These are phyloP conservation scores for Drosophila sechellia DNA, from an alignment of 1,140 invertebrate species.

Conservation along the genomic window DNA sequence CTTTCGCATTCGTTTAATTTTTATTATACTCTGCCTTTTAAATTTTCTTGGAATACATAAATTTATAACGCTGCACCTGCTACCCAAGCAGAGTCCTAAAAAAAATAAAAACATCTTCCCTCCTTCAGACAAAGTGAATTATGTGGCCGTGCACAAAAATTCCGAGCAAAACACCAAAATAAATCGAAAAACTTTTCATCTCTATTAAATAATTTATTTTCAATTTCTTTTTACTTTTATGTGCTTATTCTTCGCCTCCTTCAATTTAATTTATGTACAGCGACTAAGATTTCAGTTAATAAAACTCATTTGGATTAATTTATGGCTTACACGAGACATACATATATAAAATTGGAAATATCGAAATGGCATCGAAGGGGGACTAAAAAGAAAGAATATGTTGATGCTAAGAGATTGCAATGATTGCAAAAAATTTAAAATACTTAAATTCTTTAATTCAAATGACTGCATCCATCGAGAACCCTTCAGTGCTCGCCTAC, in stretches of 20 bases:
- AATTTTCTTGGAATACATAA: constrained; percentile 31
- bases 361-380: neutral
- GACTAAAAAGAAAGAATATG: no score
- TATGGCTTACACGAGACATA: constrained; percentile 5
- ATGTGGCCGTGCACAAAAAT: constrained; percentile 64
- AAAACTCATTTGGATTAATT: constrained; percentile 38
- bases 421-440: neutral
- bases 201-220: constrained; percentile 80
- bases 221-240: constrained; percentile 47
- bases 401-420: neutral
- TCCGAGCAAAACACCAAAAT: constrained; percentile 67
- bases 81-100: constrained; percentile 6
- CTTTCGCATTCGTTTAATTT: constrained; percentile 8
- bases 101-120: constrained; percentile 2
- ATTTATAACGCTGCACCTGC: constrained; percentile 66
- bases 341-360: constrained; percentile 8
- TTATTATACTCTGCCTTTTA: neutral
- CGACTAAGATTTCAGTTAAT: constrained; percentile 24
- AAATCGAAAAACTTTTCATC: constrained; percentile 81
- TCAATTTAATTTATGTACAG: constrained; percentile 31
- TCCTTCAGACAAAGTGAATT: constrained; percentile 57
- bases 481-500: neutral
- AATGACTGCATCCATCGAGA: constrained; percentile 7
- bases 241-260: neutral
- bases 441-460: neutral